Conservation (phyloP, 2,113 vertebrate species). For the Uropsilus gracilis region DNA sequence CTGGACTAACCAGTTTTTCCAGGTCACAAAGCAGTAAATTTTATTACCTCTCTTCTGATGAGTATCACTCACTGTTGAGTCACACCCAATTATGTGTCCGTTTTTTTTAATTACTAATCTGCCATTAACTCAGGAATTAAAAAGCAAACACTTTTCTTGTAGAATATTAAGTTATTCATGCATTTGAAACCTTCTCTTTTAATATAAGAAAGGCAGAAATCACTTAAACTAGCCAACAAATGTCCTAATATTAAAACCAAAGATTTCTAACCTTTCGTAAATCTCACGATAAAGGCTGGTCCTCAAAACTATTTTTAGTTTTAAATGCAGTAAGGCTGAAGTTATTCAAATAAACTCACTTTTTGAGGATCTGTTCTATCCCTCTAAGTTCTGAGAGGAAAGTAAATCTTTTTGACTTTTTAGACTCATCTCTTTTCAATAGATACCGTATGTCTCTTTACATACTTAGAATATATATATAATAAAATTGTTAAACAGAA, state of each 20-base stretch:
- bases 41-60: neutral
- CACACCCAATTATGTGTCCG: neutral
- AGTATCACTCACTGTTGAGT: slow-evolving; percentile 30
- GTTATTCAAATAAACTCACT: neutral
- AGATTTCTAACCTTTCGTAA: neutral
- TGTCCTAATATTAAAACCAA: neutral
- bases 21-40: slow-evolving; percentile 44
- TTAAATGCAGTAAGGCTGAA: neutral
- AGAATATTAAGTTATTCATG: neutral
- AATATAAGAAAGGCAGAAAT: neutral
- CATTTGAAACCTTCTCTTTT: slow-evolving; percentile 11
- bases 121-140: neutral
- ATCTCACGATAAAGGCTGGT: neutral
- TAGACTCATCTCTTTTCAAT: neutral
- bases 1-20: slow-evolving; percentile 58
- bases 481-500: neutral
- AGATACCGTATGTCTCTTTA: neutral
- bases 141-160: slow-evolving; percentile 2
- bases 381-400: neutral
- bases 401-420: neutral
- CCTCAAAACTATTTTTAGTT: slow-evolving; percentile 19
- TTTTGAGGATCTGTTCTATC: neutral
- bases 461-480: neutral
- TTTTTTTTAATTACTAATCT: slow-evolving; percentile 13
- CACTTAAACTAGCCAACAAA: slow-evolving; percentile 2